Conservation (phyloP, 2,113 vertebrate genomes). For the Tachysurus fulvidraco region DNA sequence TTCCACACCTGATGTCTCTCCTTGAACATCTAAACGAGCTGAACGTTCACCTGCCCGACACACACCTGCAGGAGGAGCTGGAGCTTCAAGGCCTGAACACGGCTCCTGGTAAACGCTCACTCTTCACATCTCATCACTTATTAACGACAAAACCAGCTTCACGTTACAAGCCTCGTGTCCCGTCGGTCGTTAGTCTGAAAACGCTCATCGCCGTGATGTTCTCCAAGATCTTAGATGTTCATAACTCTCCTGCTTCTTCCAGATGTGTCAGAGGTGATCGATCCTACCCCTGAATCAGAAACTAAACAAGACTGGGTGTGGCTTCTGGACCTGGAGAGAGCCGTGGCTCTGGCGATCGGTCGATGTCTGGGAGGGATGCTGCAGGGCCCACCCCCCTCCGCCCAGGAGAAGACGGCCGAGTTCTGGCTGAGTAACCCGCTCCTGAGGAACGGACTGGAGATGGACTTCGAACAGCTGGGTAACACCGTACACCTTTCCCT, state of each 20-base stretch:
- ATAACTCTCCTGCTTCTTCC: slow-evolving; percentile 27
- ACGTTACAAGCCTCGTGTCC: too few species aligned
- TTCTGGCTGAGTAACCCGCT: slow-evolving; percentile 77
- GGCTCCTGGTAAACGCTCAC: slow-evolving; percentile 51
- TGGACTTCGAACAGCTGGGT: slow-evolving; percentile 77
- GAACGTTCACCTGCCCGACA: slow-evolving; percentile 74
- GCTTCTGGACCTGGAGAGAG: slow-evolving; percentile 78
- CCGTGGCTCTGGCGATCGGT: slow-evolving; percentile 74
- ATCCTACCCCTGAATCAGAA: slow-evolving; percentile 35
- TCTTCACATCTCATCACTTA: neutral
- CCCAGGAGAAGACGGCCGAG: slow-evolving; percentile 72
- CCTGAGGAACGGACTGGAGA: slow-evolving; percentile 78
- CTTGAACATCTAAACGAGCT: slow-evolving; percentile 76
- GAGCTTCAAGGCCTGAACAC: slow-evolving; percentile 62
- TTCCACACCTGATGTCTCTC: slow-evolving; percentile 73
- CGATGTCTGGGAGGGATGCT: slow-evolving; percentile 78
- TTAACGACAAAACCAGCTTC: too few species aligned
- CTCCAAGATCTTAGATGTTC: neutral
- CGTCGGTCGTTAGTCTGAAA: neutral
- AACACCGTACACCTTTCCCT: neutral
- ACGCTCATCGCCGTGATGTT: too few species aligned
- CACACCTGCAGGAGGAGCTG: slow-evolving; percentile 67
- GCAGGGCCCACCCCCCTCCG: slow-evolving; percentile 70
- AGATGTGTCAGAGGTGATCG: slow-evolving; percentile 64
- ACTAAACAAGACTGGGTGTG: slow-evolving; percentile 72